A percentile compares a stretch with the other conserved stretches of the same genome.
These are phyloP conservation scores for Crax fasciolata DNA, from an alignment of 2,797 vertebrate species.

Conservation along the genomic window DNA sequence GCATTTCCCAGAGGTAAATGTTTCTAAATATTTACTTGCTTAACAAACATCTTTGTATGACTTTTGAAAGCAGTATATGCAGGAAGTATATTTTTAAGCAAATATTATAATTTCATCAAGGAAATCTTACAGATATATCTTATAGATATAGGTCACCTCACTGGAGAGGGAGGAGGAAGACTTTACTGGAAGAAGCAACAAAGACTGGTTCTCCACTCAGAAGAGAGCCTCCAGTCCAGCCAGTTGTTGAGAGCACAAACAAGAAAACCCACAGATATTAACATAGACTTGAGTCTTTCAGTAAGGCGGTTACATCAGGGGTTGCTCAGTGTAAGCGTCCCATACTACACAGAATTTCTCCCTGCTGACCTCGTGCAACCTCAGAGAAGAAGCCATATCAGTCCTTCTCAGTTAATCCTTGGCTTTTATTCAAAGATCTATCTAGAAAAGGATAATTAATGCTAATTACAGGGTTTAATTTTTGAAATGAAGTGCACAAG, in stretches of 20 bases:
- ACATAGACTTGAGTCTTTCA: background rate
- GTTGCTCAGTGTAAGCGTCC: background rate
- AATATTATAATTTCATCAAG: background rate
- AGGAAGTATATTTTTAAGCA: background rate
- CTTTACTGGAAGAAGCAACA: background rate
- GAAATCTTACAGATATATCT: background rate
- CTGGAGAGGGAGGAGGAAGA: background rate
- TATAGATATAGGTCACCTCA: background rate
- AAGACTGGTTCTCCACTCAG: background rate
- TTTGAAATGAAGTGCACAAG: background rate
- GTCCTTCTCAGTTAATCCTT: background rate
- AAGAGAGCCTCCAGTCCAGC: background rate
- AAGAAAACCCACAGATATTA: background rate
- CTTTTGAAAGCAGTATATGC: background rate
- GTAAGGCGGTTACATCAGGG: background rate
- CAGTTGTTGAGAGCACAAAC: fast-evolving
- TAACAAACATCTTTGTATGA: background rate
- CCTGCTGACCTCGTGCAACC: background rate
- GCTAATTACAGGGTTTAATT: background rate
- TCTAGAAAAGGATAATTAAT: conserved; percentile 38
- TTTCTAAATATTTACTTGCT: background rate
- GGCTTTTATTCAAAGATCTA: background rate
- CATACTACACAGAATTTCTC: background rate
- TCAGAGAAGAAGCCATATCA: background rate
- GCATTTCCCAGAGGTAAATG: background rate